Base-by-base conservation (phyloP, 2,113 vertebrate genomes). In the Oenanthe melanoleuca region DNA sequence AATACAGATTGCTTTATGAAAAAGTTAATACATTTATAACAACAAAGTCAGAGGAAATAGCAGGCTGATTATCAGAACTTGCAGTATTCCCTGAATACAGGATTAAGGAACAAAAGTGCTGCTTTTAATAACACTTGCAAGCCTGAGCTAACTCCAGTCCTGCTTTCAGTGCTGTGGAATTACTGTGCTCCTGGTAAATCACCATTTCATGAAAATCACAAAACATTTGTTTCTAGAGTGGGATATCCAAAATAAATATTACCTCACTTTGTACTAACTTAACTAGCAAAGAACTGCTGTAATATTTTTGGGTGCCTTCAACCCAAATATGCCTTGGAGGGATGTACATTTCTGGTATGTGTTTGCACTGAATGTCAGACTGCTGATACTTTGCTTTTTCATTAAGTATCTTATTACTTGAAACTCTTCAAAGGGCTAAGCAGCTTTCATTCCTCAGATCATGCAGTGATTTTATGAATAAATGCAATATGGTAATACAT, bases 11-110 rank as follows among this genome's bases (percentile, higher is more conserved):
- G 56, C 85, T 97, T 91, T 87, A 96, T 89, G 92, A 89, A 96
- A 94, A 97, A 96, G 61, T 96, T 96, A 93, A 97, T 97, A 89
- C 89, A 97, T 97, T 97, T 97, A 89, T 95, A 96, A 96, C 89
- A 95, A 91, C 93, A 93, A 95, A 97, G 96, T 81, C 83, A 57
- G 93, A 91, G 61, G 78, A 96, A 94, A 69, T 59, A 97, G 85
- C 65, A 93, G 93, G 56, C 75, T 97, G 95, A 97, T 97, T 97
- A 97, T 96, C 96, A 96, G 97, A 87, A 93, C 59, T 93, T 79
- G 66, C 94, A 87, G 81, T 96, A 86, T 64, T 89, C 96, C 94
- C 96, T 94, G 92, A 95, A 96, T 95, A 95, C 69, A 81, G 72
- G 93, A 95, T 94, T 45, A 45, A 77, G 86, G 75, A 97, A 88